Evolutionary conservation across 2,113 vertebrate species (phyloP).

Genomic region (Gasterosteus aculeatus): DNA sequence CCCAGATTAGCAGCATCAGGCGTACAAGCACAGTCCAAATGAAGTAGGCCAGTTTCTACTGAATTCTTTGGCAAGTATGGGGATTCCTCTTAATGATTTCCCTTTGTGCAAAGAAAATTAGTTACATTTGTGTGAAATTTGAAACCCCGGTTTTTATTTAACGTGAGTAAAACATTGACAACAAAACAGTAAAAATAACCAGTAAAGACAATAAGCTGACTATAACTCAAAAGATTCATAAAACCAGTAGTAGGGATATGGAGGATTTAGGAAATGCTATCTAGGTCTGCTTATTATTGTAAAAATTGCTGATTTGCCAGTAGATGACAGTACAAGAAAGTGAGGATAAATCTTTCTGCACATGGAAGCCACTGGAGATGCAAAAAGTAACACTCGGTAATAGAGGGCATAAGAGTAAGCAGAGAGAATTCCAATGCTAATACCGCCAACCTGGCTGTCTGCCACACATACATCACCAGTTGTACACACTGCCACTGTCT

Average conservation of each 20-base stretch:
- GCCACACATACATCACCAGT: conserved; percentile 60
- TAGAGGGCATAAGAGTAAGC: conserved; percentile 75
- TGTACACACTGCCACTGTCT: conserved; percentile 39
- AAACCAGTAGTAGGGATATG: conserved; percentile 64
- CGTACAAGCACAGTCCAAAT: not conserved
- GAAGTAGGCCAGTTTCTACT: not conserved
- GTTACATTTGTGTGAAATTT: not conserved
- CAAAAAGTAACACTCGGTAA: conserved; percentile 62
- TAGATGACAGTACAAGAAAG: conserved; percentile 59
- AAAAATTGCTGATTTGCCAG: conserved; percentile 69
- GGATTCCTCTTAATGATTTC: not conserved
- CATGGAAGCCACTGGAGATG: conserved; percentile 61
- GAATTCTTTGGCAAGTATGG: not conserved
- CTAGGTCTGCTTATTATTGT: conserved; percentile 69
- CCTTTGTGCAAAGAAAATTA: not conserved
- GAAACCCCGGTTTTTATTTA: not conserved
- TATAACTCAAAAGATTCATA: conserved; percentile 63
- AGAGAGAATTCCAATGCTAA: conserved; percentile 75
- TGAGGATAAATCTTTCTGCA: conserved; percentile 58
- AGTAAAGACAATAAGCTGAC: conserved; percentile 24
- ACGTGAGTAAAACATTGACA: not conserved
- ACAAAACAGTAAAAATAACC: conserved; percentile 26
- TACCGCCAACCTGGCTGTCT: conserved; percentile 75
- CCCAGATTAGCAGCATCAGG: not conserved
- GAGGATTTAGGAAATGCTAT: conserved; percentile 71